Evolutionary conservation across 1,140 invertebrate genomes (phyloP), one percentile per base, ranked within the genome.

Genomic region (Microplitis mediator): DNA sequence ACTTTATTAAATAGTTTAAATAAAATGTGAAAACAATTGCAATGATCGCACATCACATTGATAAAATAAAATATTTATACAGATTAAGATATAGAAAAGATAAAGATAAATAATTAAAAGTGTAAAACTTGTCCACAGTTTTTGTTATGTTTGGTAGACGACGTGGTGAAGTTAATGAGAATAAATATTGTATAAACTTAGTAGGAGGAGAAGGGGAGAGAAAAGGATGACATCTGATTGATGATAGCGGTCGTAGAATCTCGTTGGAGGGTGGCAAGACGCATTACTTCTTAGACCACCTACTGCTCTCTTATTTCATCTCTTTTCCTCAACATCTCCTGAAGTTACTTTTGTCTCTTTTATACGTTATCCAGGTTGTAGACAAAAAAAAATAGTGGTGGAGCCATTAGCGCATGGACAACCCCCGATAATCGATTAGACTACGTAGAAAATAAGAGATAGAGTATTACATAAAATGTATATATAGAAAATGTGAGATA

Each of bases 111-210:
- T 31, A 66, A 8, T 11, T 8, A n/a, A 51, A 34, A 16, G 23
- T 51, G 50, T 14, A 31, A 63, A 65, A 71, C 51, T 51, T 58
- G 50, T 65, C 3, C 23, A 68, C 4, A 51, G 4, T 63, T 51
- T 73, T 65, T 65, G 2, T 45, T 32, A 4, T 31, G 11, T 51
- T 62, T 62, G 36, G 39, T 68, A 45, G 62, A n/a, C 45, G 66
- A 69, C 60, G 75, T 52, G 71, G 73, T 74, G 75, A 74, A 76
- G 80, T 80, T 87, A 86, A 87, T 87, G 84, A 85, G 85, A 87
- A 87, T 86, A 87, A 87, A 87, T 87, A 86, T 85, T 84, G 81
- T 80, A 86, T 85, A 86, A 86, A 84, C 81, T 87, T 79, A 79
- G 71, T 11, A 71, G 78, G 75, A 78, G 35, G 34, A 52, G 73